Evolutionary conservation across 1,140 invertebrate genomes (phyloP), one percentile per base, ranked within the genome.

Genomic region (Drosophila fuyamai): DNA sequence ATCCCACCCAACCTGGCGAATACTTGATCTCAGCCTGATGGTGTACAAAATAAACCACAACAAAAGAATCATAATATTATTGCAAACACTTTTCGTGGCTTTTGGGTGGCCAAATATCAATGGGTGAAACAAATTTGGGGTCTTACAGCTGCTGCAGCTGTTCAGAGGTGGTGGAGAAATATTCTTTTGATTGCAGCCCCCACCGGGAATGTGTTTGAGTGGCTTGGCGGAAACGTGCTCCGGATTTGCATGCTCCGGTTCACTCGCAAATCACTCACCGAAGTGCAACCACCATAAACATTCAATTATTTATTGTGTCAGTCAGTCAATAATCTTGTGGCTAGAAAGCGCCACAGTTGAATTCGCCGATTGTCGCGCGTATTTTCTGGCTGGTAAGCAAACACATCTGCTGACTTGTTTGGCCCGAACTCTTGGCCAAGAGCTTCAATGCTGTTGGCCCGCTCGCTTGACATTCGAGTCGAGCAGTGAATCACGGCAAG

Each of bases 341-440:
- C 47, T 16, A 29, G 36, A 46, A 70, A 70, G 35, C 36, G 61
- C 23, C 47, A 44, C 27, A 13, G 29, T 36, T 18, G 38, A 14
- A 51, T 71, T 56, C 29, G 35, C 36, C 44, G 67, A 71, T 71
- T 70, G 63, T 13, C 6, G 50, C 35, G 62, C 48, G 29, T 36
- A 71, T 71, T 71, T 71, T 71, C 65, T 71, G 51, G 65, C 65
- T 36, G 65, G 44, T 71, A 71, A 71, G 67, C 67, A 71, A 71
- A 50, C 38, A 13, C 60, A 29, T 50, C 63, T 63, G 61, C 61
- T 63, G 40, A 46, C 16, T 50, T 66, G 67, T 70, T 70, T 57
- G 44, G 27, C 43, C 66, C 65, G 10, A 71, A 12, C 51, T 71
- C 65, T 71, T 70, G 67, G 67, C 38, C 50, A 36, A 13, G 51